These are phyloP conservation scores for Hydrolagus colliei DNA, from an alignment of 2,797 vertebrate genomes.

Conservation along the genomic window DNA sequence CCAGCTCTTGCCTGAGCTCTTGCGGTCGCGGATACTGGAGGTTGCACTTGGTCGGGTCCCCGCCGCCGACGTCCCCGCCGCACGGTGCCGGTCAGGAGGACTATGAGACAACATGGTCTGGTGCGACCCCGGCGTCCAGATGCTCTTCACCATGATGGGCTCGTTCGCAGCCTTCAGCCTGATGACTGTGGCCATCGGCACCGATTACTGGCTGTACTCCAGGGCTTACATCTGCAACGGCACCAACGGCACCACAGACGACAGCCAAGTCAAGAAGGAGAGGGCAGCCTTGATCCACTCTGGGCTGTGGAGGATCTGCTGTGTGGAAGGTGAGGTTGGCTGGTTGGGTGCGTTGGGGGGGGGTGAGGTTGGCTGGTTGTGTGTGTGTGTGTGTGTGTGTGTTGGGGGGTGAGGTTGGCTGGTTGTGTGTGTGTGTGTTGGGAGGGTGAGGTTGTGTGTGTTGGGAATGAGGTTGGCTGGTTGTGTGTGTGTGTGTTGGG, in stretches of 20 bases:
- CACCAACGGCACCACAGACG: slow-evolving; percentile 74
- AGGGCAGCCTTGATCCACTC: slow-evolving; percentile 83
- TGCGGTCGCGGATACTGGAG: no score
- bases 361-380: no score
- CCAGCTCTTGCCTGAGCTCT: not conserved
- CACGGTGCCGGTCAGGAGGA: slow-evolving; percentile 41
- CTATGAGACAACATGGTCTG: slow-evolving; percentile 86
- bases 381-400: no score
- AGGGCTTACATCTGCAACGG: slow-evolving; percentile 85
- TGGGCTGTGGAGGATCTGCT: slow-evolving; percentile 88
- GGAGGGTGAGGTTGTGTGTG: no score
- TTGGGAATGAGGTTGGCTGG: no score
- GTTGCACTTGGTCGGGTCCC: not conserved
- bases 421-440: no score
- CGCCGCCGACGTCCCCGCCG: slow-evolving; percentile 34
- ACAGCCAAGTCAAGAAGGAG: slow-evolving; percentile 64
- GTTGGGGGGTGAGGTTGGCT: no score
- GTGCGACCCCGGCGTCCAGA: slow-evolving; percentile 86
- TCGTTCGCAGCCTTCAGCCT: slow-evolving; percentile 88
- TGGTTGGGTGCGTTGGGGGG: not conserved
- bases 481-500: no score
- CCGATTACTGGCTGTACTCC: slow-evolving; percentile 94
- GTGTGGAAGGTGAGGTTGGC: slow-evolving; percentile 73
- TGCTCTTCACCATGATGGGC: slow-evolving; percentile 77
- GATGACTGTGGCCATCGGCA: slow-evolving; percentile 92